Base-by-base conservation (phyloP, 2,888 invertebrate genomes). In the Phyllotreta striolata region DNA sequence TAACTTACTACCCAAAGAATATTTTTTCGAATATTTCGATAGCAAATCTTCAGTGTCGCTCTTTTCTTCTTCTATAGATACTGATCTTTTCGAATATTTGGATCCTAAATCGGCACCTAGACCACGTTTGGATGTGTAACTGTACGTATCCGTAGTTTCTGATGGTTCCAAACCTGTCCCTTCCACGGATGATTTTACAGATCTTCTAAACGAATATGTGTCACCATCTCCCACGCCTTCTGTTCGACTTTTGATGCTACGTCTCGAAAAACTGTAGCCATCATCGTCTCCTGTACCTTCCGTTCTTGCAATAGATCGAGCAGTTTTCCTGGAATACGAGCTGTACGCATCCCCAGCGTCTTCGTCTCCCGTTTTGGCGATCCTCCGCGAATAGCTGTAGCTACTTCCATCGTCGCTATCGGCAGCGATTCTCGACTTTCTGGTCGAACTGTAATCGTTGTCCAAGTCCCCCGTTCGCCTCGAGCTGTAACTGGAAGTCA, bases 211-310 rank as follows among this genome's bases (percentile, higher is more conserved):
- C 0, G 71, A 70, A 55, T 76, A 73, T n/a, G 72, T 70, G 55
- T 79, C 77, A 38, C 75, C 76, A 60, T 77, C 78, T 14, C 77
- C 77, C 24, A 74, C 66, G 8, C 72, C 72, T 67, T 77, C 77
- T 7, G 73, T 61, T n/a, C 72, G 64, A 1, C 73, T 67, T 37
- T 71, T 69, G 1, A 75, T 68, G 1, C 73, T 72, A 61, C 74
- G 72, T 66, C 71, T 75, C 3, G 70, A 70, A 51, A 74, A 77
- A 37, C 72, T 72, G 55, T 74, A 63, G 4, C 74, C 13, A 52
- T 71, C 66, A 5, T 62, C 65, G 10, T 62, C 58, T 44, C 54
- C 61, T 13, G 37, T 71, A 10, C 69, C 74, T 37, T 70, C 72
- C 37, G 67, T 68, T 59, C 64, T 71, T 41, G 66, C 68, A 10